A percentile compares a stretch with the other conserved stretches of the same genome.
These are phyloP conservation scores for Sphenopsis melanotis DNA, from an alignment of 2,797 vertebrate species.

Conservation along the genomic window DNA sequence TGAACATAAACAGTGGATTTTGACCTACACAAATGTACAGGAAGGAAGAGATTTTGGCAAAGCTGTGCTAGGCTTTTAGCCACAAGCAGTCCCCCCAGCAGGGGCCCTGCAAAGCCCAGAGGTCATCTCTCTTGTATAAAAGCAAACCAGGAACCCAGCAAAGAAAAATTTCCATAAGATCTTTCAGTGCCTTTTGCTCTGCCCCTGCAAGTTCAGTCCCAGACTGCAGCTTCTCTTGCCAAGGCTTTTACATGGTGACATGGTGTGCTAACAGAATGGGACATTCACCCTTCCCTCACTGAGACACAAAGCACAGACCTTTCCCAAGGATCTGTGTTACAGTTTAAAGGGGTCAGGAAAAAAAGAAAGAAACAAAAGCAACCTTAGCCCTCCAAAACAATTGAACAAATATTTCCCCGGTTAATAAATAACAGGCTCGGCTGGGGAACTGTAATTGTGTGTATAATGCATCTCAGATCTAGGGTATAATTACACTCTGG, in stretches of 20 bases:
- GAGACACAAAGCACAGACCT: neutral
- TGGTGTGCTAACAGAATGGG: neutral
- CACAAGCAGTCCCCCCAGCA: neutral
- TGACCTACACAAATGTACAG: neutral
- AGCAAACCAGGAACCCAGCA: neutral
- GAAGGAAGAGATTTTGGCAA: neutral
- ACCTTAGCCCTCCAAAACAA: slow-evolving; percentile 52
- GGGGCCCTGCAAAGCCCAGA: neutral
- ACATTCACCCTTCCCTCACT: neutral
- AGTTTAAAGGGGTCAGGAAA: neutral
- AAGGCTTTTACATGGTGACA: neutral
- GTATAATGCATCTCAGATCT: slow-evolving; percentile 74
- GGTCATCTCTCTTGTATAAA: neutral
- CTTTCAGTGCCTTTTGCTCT: slow-evolving; percentile 11
- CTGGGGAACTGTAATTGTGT: slow-evolving; percentile 73
- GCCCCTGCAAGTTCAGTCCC: neutral
- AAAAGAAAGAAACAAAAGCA: slow-evolving; percentile 26
- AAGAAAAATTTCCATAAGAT: neutral
- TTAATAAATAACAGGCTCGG: slow-evolving; percentile 74
- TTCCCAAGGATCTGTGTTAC: neutral
- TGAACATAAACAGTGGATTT: neutral
- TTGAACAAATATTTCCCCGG: slow-evolving; percentile 60
- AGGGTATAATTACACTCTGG: slow-evolving; percentile 76
- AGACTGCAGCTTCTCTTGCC: neutral
- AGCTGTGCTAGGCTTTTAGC: neutral